Evolutionary conservation across 2,797 vertebrate species (phyloP), one percentile per base, ranked within the genome.

Genomic region (Podarcis lilfordi): DNA sequence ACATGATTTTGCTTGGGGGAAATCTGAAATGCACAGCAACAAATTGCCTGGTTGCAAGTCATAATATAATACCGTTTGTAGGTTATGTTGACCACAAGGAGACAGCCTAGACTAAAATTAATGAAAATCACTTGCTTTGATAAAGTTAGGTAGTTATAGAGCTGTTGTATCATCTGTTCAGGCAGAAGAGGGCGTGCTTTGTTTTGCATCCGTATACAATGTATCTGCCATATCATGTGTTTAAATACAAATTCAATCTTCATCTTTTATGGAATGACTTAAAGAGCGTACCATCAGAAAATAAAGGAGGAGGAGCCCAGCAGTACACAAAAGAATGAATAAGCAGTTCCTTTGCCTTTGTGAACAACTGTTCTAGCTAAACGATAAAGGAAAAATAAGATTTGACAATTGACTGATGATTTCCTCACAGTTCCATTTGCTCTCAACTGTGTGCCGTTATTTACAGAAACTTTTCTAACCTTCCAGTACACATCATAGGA

Each of bases 401-500:
- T 55, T 86, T 23, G 9, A 69, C 72, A 8, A 25, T 76, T 32
- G 64, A 37, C 13, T 21, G 50, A 29, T 68, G 27, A 61, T 64
- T 82, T 82, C 40, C 21, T 87, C n/a, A 66, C 15, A 40, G 19
- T 89, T 94, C 61, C 82, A 40, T 93, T 85, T 90, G 89, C 86
- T 66, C 87, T 55, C 21, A 85, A 89, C 82, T 75, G 68, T 78
- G 69, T 91, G 85, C 92, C 92, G 89, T 81, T 93, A 87, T 72
- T 74, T 80, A 91, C 89, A 94, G 87, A 89, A 76, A 92, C 78
- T 89, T 89, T 92, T 92, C n/a, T 84, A 93, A 93, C 90, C 90
- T 92, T 81, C 17, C 61, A 19, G 6, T 23, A 64, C 61, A 64
- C 37, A 59, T 23, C 71, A 91, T 19, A 69, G 90, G 75, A 91